phyloP scores from a whole-genome alignment of 2,888 invertebrate species.

The Sipha maydis region DNA sequence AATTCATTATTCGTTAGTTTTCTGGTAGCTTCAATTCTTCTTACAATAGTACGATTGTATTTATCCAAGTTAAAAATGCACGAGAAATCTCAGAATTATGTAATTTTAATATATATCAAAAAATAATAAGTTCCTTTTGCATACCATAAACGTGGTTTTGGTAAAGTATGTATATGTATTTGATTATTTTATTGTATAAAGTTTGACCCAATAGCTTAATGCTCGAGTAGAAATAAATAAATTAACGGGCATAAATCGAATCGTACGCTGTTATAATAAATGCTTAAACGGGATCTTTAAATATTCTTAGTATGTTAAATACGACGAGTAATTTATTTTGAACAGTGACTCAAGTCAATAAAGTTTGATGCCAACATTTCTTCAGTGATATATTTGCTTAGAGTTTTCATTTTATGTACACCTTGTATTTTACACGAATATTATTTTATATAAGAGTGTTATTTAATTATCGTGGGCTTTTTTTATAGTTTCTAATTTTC shows the following conservation, averaged over 20 bases:
- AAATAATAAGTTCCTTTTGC: constrained; percentile 26
- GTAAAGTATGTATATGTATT: not conserved
- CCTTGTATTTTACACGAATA: not conserved
- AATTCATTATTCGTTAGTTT: constrained; percentile 25
- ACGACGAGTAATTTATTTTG: too few species aligned
- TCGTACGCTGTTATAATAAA: not conserved
- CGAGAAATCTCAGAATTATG: not conserved
- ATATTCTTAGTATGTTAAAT: too few species aligned
- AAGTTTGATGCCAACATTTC: too few species aligned
- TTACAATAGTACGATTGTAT: constrained; percentile 7
- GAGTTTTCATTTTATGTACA: too few species aligned
- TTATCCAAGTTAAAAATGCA: constrained; percentile 31
- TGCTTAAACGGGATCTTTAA: too few species aligned
- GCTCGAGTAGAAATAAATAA: not conserved
- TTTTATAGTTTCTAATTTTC: not conserved
- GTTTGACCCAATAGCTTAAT: constrained; percentile 18
- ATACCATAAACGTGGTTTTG: not conserved
- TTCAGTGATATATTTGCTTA: too few species aligned
- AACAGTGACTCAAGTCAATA: too few species aligned
- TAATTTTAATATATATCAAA: constrained; percentile 21
- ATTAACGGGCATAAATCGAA: not conserved
- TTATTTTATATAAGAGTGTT: not conserved
- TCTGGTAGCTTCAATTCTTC: constrained; percentile 28
- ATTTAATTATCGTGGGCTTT: not conserved
- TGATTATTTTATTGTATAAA: not conserved